Evolutionary conservation across 2,113 vertebrate genomes (phyloP).

Genomic region (Balaenoptera acutorostrata): DNA sequence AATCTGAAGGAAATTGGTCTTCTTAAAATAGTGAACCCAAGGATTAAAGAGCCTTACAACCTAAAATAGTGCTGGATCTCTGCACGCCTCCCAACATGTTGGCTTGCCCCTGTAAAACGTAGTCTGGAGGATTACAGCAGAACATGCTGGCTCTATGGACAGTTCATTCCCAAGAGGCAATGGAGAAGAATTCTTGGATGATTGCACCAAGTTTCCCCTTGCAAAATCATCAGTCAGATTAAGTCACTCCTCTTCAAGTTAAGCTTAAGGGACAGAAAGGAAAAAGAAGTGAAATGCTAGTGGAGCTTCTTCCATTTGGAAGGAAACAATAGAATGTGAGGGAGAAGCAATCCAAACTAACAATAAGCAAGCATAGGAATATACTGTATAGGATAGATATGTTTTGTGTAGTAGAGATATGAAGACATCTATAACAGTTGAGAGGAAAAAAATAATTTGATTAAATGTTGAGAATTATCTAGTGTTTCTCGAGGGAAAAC

Average conservation of each 20-base stretch:
- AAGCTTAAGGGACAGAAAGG: not conserved
- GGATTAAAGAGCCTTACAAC: not conserved
- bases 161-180: not conserved
- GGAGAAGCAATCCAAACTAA: not conserved
- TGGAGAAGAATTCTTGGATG: not conserved
- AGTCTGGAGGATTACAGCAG: not conserved
- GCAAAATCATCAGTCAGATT: not conserved
- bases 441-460: not conserved
- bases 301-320: not conserved
- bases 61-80: not conserved
- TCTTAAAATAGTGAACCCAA: not conserved
- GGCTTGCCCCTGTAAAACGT: not conserved
- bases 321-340: not conserved
- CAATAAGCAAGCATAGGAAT: not conserved
- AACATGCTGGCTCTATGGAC: not conserved
- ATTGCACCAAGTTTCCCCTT: not conserved
- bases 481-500: not conserved
- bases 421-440: not conserved
- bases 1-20: not conserved
- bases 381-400: not conserved
- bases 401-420: not conserved
- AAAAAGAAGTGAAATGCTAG: not conserved
- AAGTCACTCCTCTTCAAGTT: not conserved
- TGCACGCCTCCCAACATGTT: not conserved
- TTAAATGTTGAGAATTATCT: not conserved